phyloP scores from a whole-genome alignment of 2,888 invertebrate genomes.

The Chymomyza fuscimana region DNA sequence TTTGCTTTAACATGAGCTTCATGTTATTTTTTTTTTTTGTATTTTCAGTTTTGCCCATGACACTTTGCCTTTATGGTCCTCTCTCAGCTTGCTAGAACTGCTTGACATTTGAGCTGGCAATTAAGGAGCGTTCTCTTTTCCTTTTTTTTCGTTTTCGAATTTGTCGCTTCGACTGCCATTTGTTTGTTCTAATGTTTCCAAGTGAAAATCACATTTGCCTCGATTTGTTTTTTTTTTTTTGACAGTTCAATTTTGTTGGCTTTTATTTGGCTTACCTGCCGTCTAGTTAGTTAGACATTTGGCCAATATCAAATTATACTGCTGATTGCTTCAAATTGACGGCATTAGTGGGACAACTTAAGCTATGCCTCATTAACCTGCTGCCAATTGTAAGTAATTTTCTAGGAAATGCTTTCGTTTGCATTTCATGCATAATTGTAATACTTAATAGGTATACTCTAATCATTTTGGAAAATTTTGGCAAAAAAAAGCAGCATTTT shows the following conservation, averaged over 20 bases:
- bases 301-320: not conserved
- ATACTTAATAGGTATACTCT: no score
- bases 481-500: no score
- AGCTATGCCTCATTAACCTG: not conserved
- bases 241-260: not conserved
- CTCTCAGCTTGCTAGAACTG: not conserved
- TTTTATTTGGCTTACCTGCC: not conserved
- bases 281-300: not conserved
- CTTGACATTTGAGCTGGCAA: conserved; percentile 25
- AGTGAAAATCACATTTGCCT: not conserved
- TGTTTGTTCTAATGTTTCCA: not conserved
- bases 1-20: not conserved
- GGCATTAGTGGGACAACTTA: not conserved
- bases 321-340: not conserved
- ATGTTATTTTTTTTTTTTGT: conserved; percentile 29
- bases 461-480: no score
- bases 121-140: conserved; percentile 10
- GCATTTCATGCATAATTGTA: not conserved
- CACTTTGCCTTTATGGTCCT: not conserved
- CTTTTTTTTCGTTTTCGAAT: not conserved
- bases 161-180: not conserved
- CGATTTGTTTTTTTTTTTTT: not conserved
- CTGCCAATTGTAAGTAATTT: not conserved
- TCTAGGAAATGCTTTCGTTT: no score
- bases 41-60: no score